These are phyloP conservation scores for Drosophila busckii DNA, from an alignment of 1,140 invertebrate species.

Conservation along the genomic window DNA sequence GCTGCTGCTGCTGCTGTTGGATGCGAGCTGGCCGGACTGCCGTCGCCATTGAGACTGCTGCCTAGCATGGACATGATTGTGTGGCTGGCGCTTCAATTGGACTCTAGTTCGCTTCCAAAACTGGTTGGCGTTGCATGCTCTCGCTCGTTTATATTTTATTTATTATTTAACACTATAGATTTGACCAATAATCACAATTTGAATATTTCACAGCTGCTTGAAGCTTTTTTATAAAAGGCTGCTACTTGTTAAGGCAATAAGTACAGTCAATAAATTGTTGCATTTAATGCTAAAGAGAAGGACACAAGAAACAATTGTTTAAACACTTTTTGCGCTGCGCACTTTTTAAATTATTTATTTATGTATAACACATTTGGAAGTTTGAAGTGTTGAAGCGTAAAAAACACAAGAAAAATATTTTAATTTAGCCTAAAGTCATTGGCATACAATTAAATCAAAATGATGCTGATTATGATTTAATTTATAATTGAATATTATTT, in stretches of 20 bases:
- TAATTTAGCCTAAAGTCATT: too few relatives aligned
- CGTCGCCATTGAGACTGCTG: slow-evolving; percentile 58
- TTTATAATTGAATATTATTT: too few relatives aligned
- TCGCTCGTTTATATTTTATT: slow-evolving; percentile 7
- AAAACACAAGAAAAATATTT: too few relatives aligned
- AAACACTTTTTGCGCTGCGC: too few relatives aligned
- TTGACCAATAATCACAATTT: slow-evolving; percentile 68
- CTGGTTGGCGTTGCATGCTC: neutral
- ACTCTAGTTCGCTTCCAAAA: neutral
- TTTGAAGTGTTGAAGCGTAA: too few relatives aligned
- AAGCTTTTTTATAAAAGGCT: slow-evolving; percentile 28
- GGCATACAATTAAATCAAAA: too few relatives aligned
- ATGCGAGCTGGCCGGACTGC: slow-evolving; percentile 24
- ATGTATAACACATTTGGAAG: too few relatives aligned
- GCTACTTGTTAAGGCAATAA: slow-evolving; percentile 70
- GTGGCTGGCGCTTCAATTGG: neutral
- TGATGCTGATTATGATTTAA: too few relatives aligned
- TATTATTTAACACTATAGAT: slow-evolving; percentile 22
- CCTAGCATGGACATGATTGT: slow-evolving; percentile 59
- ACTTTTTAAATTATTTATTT: too few relatives aligned
- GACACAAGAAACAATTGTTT: too few relatives aligned
- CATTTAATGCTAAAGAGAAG: slow-evolving; percentile 10
- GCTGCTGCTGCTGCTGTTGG: slow-evolving; percentile 19
- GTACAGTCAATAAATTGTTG: slow-evolving; percentile 52
- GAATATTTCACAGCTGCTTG: slow-evolving; percentile 45